Evolutionary conservation across 2,888 invertebrate species (phyloP).

Genomic region (Brachyopa scutellaris): DNA sequence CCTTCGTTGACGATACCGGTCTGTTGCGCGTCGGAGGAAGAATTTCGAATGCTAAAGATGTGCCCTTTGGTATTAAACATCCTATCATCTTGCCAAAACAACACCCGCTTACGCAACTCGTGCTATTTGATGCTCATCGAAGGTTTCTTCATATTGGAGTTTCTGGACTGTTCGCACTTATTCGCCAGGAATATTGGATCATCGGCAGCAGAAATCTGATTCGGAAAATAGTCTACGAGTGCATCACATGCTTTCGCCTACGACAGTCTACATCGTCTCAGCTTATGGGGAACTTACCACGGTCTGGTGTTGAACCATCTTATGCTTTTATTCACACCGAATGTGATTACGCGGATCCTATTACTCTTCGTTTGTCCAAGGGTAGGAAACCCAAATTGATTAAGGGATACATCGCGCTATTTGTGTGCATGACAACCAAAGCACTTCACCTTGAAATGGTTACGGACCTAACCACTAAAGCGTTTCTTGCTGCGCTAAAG

Average conservation of each 20-base stretch:
- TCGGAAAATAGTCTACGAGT: slow-evolving; percentile 32
- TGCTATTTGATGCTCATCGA: slow-evolving; percentile 20
- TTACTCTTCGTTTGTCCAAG: slow-evolving; percentile 23
- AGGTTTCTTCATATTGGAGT: slow-evolving; percentile 28
- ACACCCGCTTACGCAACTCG: background rate
- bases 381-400: slow-evolving; percentile 20
- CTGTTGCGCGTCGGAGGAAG: slow-evolving; percentile 8
- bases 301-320: slow-evolving; percentile 1
- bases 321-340: slow-evolving; percentile 37
- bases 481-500: slow-evolving; percentile 53
- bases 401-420: slow-evolving; percentile 48
- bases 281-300: slow-evolving; percentile 44
- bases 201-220: slow-evolving; percentile 40
- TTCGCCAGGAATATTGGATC: slow-evolving; percentile 52
- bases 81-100: slow-evolving; percentile 43
- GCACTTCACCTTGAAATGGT: slow-evolving; percentile 40
- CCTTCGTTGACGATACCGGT: slow-evolving; percentile 7
- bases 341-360: slow-evolving; percentile 45
- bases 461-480: slow-evolving; percentile 45
- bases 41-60: background rate
- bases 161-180: background rate
- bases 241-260: slow-evolving; percentile 46
- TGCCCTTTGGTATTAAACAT: slow-evolving; percentile 23
- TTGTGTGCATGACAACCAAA: slow-evolving; percentile 55
- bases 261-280: slow-evolving; percentile 19